phyloP scores from a whole-genome alignment of 2,113 vertebrate species.

The Alectura lathami region DNA sequence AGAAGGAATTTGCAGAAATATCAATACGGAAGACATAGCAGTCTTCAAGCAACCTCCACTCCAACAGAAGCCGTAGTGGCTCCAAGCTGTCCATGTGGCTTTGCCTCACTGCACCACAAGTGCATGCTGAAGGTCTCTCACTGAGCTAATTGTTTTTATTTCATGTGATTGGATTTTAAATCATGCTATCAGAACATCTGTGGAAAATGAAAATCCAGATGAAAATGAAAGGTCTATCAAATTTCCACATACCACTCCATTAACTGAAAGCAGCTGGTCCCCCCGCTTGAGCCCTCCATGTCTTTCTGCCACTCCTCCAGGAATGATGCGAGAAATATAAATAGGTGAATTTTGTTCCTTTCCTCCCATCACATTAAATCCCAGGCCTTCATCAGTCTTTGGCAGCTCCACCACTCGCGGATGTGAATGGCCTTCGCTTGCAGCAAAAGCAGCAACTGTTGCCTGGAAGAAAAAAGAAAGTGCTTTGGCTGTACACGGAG shows the following conservation, averaged over 20 bases:
- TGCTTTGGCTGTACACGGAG: slow-evolving; percentile 37
- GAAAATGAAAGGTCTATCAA: slow-evolving; percentile 6
- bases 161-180: not conserved
- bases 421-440: slow-evolving; percentile 98
- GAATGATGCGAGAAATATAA: slow-evolving; percentile 99
- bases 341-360: slow-evolving; percentile 99
- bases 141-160: not conserved
- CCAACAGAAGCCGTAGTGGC: not conserved
- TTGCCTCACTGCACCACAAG: not conserved
- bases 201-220: slow-evolving; percentile 13
- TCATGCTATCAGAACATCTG: not conserved
- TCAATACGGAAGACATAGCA: not conserved
- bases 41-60: not conserved
- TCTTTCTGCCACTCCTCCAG: slow-evolving; percentile 95
- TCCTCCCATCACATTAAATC: slow-evolving; percentile 99
- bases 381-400: slow-evolving; percentile 98
- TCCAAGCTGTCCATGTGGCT: not conserved
- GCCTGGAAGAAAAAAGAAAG: slow-evolving; percentile 80
- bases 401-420: slow-evolving; percentile 96
- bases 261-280: slow-evolving; percentile 98
- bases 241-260: slow-evolving; percentile 91
- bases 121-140: not conserved
- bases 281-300: slow-evolving; percentile 96
- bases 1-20: not conserved
- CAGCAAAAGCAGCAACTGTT: slow-evolving; percentile 97